Percentiles rank a stretch among this genome's conserved stretches.
Evolutionary conservation across 2,113 vertebrate species (phyloP).

Genomic region (Ia io): DNA sequence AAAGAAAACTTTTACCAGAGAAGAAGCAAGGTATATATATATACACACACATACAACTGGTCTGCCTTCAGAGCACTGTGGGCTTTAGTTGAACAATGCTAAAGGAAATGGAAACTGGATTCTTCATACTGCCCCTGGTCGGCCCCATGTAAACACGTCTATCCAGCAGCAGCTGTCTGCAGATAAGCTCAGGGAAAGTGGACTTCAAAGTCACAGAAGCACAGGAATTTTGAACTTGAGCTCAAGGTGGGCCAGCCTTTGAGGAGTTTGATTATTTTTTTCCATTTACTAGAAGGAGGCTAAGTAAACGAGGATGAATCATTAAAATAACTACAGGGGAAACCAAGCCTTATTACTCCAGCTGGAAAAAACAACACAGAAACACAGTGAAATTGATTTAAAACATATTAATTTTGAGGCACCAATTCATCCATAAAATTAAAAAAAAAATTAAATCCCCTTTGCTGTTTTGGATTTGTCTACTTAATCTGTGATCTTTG

Average conservation of each 20-base stretch:
- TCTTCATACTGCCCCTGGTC: conserved; percentile 68
- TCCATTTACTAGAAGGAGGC: conserved; percentile 69
- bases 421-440: conserved; percentile 25
- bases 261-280: conserved; percentile 59
- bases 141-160: conserved; percentile 75
- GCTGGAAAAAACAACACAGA: conserved; percentile 29
- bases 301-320: conserved; percentile 73
- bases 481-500: neutral
- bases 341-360: conserved; percentile 66
- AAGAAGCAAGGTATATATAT: conserved; percentile 8
- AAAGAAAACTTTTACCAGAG: conserved; percentile 47
- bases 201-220: conserved; percentile 77
- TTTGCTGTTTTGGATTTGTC: neutral
- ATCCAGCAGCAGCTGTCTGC: conserved; percentile 74
- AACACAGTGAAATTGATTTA: conserved; percentile 64
- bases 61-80: conserved; percentile 22
- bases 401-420: conserved; percentile 52
- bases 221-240: conserved; percentile 69
- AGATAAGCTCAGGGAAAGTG: conserved; percentile 74
- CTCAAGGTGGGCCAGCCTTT: conserved; percentile 62
- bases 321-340: conserved; percentile 62
- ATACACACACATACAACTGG: rapidly evolving
- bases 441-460: neutral
- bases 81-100: conserved; percentile 65
- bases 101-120: conserved; percentile 80